These are phyloP conservation scores for Brachycybe producta DNA, from an alignment of 2,888 invertebrate species.

Conservation along the genomic window DNA sequence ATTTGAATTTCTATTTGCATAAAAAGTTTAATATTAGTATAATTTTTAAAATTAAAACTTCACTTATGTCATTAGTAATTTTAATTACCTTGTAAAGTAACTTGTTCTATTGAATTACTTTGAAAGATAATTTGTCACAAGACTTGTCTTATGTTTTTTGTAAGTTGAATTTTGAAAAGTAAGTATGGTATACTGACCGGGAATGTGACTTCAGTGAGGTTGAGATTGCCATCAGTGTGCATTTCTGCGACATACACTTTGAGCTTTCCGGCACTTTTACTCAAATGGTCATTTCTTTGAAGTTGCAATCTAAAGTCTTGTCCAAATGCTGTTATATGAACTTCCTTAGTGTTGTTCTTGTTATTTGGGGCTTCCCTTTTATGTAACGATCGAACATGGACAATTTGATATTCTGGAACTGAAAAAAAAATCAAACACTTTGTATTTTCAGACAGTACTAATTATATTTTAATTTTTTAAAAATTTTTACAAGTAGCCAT, in stretches of 20 bases:
- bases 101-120: no score
- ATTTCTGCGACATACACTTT: constrained; percentile 8
- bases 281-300: constrained; percentile 14
- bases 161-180: no score
- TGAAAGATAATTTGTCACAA: no score
- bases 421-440: constrained; percentile 1
- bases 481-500: no score
- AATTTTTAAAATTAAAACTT: no score
- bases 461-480: no score
- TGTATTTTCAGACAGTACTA: no score
- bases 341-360: constrained; percentile 7
- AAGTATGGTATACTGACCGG: constrained; percentile 11
- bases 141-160: no score
- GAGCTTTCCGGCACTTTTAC: constrained; percentile 13
- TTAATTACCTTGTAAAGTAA: no score
- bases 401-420: constrained; percentile 15
- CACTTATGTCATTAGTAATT: no score
- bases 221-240: constrained; percentile 15
- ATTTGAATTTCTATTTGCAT: no score
- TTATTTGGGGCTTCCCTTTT: constrained; percentile 1
- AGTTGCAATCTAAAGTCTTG: constrained; percentile 11
- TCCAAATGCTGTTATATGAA: constrained; percentile 14
- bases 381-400: constrained; percentile 6
- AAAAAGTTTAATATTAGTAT: no score
- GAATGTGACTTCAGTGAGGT: constrained; percentile 9